Base-by-base conservation (phyloP, 1,140 invertebrate genomes). In the Drosophila paulistorum region DNA sequence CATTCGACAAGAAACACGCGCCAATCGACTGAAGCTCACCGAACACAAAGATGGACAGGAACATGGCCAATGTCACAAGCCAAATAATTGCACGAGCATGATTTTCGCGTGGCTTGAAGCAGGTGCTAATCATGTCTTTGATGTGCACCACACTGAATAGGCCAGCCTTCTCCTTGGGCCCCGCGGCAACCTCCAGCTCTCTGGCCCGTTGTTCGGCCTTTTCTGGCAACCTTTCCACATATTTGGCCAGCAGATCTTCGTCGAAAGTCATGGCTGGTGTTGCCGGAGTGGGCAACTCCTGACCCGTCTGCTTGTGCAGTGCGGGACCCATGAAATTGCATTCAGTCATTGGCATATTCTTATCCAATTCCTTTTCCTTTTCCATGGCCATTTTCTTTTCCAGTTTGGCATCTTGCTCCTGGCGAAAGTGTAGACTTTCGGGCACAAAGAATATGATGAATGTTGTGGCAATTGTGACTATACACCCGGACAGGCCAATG, bases 41-140 rank as follows among this genome's bases (percentile, higher is more conserved):
- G 1, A 94, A 78, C 7, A 93, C 91, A 61, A 95, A 93, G 57
- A 95, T 92, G 7, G 92, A 93, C 1, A 95, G 65, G 35, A 93
- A 92, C 75, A 95, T 93, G 3, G 93, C 93, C 30, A 93, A 42
- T 42, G 95, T 94, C 35, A 95, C 93, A 17, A 94, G 91, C 84
- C 95, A 94, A 13, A 96, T 93, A 66, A 95, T 93, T 1, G 90
- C 80, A 63, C 95, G 91, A 48, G 94, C 93, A 54, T 94, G 93
- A 74, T 95, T 94, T 5, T 93, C 92, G 67, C 95, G 93, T 48
- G 84, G 90, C 77, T 94, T 95, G 65, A 94, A 94, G 77, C 94
- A 94, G 60, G 94, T 94, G 58, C 79, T 83, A 37, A 95, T 71
- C 93, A 95, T 94, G 68, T 95, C 94, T 64, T 92, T 93, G 1